Base-by-base conservation (phyloP, 2,113 vertebrate genomes). In the Rhea americana region DNA sequence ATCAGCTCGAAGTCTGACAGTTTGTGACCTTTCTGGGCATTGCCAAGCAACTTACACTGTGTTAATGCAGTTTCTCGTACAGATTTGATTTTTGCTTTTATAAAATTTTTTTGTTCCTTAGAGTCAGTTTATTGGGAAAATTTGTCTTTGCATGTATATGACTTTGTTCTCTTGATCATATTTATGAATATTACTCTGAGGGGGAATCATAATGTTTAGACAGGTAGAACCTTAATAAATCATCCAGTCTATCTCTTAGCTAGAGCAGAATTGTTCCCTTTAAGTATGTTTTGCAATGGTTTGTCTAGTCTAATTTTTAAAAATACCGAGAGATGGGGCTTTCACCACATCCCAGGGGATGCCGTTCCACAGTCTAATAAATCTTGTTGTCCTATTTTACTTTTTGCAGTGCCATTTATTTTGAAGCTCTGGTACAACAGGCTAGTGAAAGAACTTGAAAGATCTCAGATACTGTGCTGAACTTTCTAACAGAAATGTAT, bases 301-400 rank as follows among this genome's bases (percentile, higher is more conserved):
- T 72, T 72, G 48, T 77, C 50, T 82, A 43, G 47, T 32, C 39
- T 70, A 39, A 43, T 72, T 59, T 84, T 78, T 72, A 78, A 58
- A 90, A 84, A 90, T 84, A 71, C 47, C 81, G 65, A 84, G 73
- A 65, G 76, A 65, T n/a, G 28, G 73, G 72, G 58, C 48, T 78
- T 65, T 84, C 65, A 71, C 47, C 17, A 48, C 72, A 61, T 90
- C 80, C 65, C 80, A 20, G 26, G 80, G 72, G 72, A 84, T 32
- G 24, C 50, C 28, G 48, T 47, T 84, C 56, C 50, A 72, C 50
- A 56, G 73, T 51, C 62, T 78, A 55, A 84, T 84, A 66, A 90
- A 84, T 84, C 88, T 84, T 56, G 39, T 58, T 90, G 81, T 72
- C 73, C 65, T 90, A 72, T 77, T 84, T 84, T 78, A 71, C 56